Evolutionary conservation across 2,113 vertebrate genomes (phyloP).

Genomic region (Vidua macroura): DNA sequence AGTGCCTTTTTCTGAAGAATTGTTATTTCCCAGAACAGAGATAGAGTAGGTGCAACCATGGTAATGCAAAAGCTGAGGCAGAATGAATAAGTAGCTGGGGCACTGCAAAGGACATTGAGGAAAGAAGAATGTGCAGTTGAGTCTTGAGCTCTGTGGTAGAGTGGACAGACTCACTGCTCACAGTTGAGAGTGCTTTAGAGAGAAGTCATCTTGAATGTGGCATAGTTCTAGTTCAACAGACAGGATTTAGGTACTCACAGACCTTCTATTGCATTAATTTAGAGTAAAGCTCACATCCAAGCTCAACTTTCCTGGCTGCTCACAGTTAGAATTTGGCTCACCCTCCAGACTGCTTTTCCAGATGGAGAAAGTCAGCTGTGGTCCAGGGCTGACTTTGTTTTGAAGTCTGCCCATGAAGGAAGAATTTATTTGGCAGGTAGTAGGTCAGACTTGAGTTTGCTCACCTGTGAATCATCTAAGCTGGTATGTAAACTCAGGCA

Average conservation of each 20-base stretch:
- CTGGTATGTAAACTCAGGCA: background rate
- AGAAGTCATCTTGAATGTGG: background rate
- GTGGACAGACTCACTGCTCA: background rate
- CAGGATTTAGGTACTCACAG: background rate
- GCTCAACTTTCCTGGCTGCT: background rate
- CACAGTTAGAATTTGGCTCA: background rate
- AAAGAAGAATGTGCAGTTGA: background rate
- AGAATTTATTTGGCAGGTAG: background rate
- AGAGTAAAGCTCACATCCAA: background rate
- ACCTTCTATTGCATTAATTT: background rate
- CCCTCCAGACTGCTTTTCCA: background rate
- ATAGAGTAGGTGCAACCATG: background rate
- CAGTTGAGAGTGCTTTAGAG: background rate
- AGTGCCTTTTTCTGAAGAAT: background rate
- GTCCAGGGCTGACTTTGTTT: background rate
- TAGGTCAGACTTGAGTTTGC: background rate
- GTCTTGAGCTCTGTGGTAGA: background rate
- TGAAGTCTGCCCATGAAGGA: background rate
- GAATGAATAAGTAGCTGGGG: background rate
- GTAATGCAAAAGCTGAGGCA: background rate
- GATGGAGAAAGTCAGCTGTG: background rate
- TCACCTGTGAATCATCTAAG: background rate
- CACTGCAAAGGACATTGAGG: background rate
- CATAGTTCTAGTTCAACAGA: background rate
- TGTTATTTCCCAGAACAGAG: background rate